Evolutionary conservation across 1,140 invertebrate species (phyloP).

Genomic region (Cydia splendana): DNA sequence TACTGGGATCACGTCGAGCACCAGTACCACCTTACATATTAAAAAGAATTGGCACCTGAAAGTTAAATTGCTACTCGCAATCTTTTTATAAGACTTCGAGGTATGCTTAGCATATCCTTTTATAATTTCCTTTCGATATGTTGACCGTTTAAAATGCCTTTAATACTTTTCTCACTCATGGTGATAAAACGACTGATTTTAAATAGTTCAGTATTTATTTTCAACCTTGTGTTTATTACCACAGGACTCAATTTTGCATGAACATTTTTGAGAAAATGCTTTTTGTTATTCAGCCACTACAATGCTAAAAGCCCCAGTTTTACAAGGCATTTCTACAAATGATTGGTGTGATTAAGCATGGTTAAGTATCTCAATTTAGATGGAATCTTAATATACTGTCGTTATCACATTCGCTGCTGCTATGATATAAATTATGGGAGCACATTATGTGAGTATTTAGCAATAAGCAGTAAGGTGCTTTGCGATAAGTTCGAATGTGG

Average conservation of each 20-base stretch:
- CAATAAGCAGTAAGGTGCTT: too few species aligned
- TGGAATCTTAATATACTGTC: constrained; percentile 11
- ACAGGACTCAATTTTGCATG: neutral
- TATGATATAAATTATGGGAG: neutral
- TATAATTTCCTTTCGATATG: neutral
- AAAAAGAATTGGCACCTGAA: neutral
- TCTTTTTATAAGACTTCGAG: neutral
- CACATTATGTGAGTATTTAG: too few species aligned
- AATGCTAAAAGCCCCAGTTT: constrained; percentile 8
- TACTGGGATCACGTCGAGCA: too few species aligned
- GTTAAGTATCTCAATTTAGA: constrained; percentile 22
- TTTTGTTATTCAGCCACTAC: neutral
- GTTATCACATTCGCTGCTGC: neutral
- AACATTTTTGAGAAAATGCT: neutral
- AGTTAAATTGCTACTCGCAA: neutral
- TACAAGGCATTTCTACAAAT: neutral
- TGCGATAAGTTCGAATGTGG: too few species aligned
- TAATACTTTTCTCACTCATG: neutral
- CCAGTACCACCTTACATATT: neutral
- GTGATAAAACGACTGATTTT: neutral
- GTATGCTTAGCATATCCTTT: neutral
- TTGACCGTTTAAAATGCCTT: constrained; percentile 18
- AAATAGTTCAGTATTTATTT: neutral
- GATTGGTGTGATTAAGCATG: constrained; percentile 16
- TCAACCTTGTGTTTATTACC: neutral